Conservation (phyloP, 2,797 vertebrate species). For the Sebastes matsubarae region DNA sequence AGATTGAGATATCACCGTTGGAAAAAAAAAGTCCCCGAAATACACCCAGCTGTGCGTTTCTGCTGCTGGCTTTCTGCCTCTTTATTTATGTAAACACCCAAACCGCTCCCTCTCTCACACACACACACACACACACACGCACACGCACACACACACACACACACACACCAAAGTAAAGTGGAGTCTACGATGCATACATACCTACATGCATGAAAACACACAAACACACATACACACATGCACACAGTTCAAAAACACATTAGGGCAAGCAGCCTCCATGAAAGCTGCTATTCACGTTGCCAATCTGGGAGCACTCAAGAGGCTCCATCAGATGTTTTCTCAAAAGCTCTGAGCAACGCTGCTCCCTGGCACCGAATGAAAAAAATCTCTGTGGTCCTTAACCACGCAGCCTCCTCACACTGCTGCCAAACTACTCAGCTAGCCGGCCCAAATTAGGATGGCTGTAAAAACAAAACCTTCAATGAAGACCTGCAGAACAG, state of each 20-base stretch:
- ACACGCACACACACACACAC: conserved; percentile 19
- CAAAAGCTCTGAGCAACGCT: conserved; percentile 66
- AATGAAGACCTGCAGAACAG: conserved; percentile 20
- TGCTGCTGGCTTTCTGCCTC: conserved; percentile 46
- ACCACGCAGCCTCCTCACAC: conserved; percentile 49
- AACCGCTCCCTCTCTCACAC: conserved; percentile 26
- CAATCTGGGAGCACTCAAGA: conserved; percentile 79
- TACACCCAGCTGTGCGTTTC: conserved; percentile 61
- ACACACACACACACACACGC: conserved; percentile 10
- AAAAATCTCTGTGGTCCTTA: conserved; percentile 68
- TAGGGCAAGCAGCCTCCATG: conserved; percentile 62
- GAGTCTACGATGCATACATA: conserved; percentile 41
- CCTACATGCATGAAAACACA: conserved; percentile 29
- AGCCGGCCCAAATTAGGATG: conserved; percentile 45
- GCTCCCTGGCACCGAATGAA: conserved; percentile 66
- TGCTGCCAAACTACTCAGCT: conserved; percentile 41
- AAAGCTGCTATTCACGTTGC: conserved; percentile 78
- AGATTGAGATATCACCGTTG: conserved; percentile 52
- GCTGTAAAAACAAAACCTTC: conserved; percentile 50
- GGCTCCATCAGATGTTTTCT: conserved; percentile 78
- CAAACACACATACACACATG: neutral
- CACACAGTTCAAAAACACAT: conserved; percentile 61
- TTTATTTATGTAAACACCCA: conserved; percentile 68
- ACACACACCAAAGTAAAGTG: conserved; percentile 18
- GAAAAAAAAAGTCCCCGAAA: conserved; percentile 47